phyloP scores from a whole-genome alignment of 2,888 invertebrate genomes.

The Diarsia brunnea region DNA sequence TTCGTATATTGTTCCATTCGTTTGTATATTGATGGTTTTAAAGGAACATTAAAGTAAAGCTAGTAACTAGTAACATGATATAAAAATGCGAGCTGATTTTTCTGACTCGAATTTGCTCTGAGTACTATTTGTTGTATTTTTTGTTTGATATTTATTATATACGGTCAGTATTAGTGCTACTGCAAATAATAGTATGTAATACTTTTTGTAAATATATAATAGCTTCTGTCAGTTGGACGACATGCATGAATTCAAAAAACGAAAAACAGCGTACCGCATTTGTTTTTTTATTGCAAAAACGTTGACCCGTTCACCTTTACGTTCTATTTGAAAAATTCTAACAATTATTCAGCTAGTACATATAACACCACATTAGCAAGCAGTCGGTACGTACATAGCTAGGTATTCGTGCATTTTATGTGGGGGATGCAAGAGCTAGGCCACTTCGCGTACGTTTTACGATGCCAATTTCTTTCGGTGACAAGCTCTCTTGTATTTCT shows the following conservation, averaged over 20 bases:
- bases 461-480: slow-evolving; percentile 68
- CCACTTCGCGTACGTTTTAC: slow-evolving; percentile 64
- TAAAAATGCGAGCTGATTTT: slow-evolving; percentile 4
- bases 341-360: slow-evolving; percentile 15
- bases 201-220: background rate
- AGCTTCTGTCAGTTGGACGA: background rate
- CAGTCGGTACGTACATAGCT: background rate
- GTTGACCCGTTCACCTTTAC: background rate
- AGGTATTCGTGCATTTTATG: slow-evolving; percentile 52
- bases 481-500: slow-evolving; percentile 65
- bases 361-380: slow-evolving; percentile 15
- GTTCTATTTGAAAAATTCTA: background rate
- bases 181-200: background rate
- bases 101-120: background rate
- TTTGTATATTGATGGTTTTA: slow-evolving; percentile 16
- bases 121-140: background rate
- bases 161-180: background rate
- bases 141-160: background rate
- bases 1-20: slow-evolving; percentile 13
- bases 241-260: background rate
- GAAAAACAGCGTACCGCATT: background rate
- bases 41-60: slow-evolving; percentile 15
- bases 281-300: background rate
- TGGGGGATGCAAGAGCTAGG: slow-evolving; percentile 22
- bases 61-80: background rate